Evolutionary conservation across 2,797 vertebrate genomes (phyloP).

Genomic region (Esox lucius): DNA sequence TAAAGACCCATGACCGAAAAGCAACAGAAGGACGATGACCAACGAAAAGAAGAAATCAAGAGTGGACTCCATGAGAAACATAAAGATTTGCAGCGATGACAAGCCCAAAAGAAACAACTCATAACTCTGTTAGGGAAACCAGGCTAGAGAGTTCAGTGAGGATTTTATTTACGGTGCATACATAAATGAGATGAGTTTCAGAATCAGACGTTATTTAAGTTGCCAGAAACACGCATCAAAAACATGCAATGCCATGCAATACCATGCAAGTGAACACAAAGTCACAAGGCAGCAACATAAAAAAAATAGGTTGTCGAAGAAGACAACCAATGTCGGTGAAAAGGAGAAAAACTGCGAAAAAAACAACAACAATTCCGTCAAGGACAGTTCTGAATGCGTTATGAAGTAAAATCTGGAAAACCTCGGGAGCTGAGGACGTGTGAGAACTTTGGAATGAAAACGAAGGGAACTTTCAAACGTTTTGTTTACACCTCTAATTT

Average conservation of each 20-base stretch:
- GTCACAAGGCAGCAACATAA: slow-evolving; percentile 24
- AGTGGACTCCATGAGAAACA: slow-evolving; percentile 5
- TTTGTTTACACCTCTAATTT: slow-evolving; percentile 49
- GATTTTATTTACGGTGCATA: background rate
- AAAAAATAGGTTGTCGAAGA: slow-evolving; percentile 17
- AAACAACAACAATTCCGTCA: background rate
- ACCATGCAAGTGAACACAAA: slow-evolving; percentile 11
- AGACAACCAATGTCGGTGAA: background rate
- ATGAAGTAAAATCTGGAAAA: background rate
- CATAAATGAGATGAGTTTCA: background rate
- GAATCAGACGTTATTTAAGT: background rate
- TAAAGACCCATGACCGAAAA: slow-evolving; percentile 28
- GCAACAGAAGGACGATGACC: slow-evolving; percentile 20
- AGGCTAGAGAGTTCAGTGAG: slow-evolving; percentile 14
- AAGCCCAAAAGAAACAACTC: background rate
- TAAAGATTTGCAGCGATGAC: background rate
- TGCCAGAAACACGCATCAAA: background rate
- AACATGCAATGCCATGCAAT: slow-evolving; percentile 1
- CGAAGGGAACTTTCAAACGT: slow-evolving; percentile 33
- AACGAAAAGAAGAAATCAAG: background rate
- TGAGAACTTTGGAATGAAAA: slow-evolving; percentile 12
- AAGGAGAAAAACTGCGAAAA: background rate
- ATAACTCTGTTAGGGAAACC: slow-evolving; percentile 18
- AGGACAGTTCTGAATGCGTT: background rate
- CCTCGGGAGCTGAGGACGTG: background rate